Conservation (phyloP, 2,797 vertebrate species). For the Glyptemys insculpta region DNA sequence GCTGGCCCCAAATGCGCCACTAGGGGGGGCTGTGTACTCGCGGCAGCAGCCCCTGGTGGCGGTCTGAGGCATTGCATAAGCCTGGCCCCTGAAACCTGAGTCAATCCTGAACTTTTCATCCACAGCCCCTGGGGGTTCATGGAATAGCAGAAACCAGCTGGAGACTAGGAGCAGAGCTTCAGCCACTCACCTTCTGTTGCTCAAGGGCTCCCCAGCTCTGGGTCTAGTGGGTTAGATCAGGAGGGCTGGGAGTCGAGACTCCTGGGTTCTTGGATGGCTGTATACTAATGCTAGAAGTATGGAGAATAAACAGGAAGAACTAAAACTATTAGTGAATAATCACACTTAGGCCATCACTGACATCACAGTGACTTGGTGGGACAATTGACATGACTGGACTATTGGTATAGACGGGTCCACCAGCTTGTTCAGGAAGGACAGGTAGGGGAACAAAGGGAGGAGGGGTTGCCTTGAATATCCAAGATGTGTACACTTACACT, state of each 20-base stretch:
- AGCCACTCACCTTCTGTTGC: background rate
- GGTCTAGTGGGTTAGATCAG: too few relatives aligned
- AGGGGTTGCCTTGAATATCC: background rate
- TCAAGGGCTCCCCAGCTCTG: background rate
- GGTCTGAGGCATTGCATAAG: background rate
- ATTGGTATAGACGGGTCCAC: rapidly evolving
- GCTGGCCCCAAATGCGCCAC: too few relatives aligned
- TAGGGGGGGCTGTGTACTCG: too few relatives aligned
- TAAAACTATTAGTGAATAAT: background rate
- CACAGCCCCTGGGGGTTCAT: too few relatives aligned
- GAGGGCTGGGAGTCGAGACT: too few relatives aligned
- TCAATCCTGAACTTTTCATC: background rate
- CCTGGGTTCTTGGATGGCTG: background rate
- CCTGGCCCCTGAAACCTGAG: background rate
- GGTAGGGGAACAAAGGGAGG: background rate
- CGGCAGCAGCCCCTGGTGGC: too few relatives aligned
- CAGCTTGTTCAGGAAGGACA: background rate
- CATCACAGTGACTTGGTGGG: background rate
- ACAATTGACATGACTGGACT: background rate
- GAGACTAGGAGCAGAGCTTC: background rate
- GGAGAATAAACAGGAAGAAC: background rate
- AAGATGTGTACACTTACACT: background rate
- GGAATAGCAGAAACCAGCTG: background rate
- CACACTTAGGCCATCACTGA: background rate
- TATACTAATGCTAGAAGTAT: background rate